Evolutionary conservation across 1,140 invertebrate genomes (phyloP), one percentile per base, ranked within the genome.

Genomic region (Fopius arisanus): DNA sequence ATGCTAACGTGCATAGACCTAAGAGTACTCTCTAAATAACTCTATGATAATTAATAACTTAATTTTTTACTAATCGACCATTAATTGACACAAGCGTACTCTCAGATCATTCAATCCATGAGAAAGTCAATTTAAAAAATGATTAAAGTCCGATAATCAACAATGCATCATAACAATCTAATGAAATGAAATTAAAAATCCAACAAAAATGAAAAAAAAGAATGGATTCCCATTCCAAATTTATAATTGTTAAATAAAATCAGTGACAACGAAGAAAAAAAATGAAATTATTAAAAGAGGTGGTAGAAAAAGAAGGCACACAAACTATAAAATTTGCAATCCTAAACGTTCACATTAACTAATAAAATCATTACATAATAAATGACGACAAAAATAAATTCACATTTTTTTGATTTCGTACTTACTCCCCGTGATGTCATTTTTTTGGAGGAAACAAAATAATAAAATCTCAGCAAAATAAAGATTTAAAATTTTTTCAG

Each of bases 281-380:
- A 70, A 75, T 21, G 75, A 21, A 68, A 59, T 29, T 73, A 67
- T 75, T 21, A 78, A 51, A n/a, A n/a, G n/a, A n/a, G 77, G 77
- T 78, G 76, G 77, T 76, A 75, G 67, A 71, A 74, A 75, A 73
- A 80, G 77, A 76, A 78, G 74, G 75, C 70, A 75, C 76, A 76
- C 31, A 75, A 71, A 68, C n/a, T 14, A 73, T 67, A 71, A 63
- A 63, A 66, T 31, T 51, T 69, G 23, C 43, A 69, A 48, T 69
- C 26, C 41, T 26, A 48, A 69, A 43, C 23, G 28, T 48, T 19
- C 28, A 69, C 31, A 28, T 48, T 16, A 48, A 51, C 40, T 48
- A 51, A 29, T 7, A 48, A 69, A 51, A 40, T 66, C 29, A 19
- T 71, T 65, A 63, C 40, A 65, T 43, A 72, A 26, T 29, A 4